Conservation (phyloP, 2,888 invertebrate species). For the Sisyra nigra region DNA sequence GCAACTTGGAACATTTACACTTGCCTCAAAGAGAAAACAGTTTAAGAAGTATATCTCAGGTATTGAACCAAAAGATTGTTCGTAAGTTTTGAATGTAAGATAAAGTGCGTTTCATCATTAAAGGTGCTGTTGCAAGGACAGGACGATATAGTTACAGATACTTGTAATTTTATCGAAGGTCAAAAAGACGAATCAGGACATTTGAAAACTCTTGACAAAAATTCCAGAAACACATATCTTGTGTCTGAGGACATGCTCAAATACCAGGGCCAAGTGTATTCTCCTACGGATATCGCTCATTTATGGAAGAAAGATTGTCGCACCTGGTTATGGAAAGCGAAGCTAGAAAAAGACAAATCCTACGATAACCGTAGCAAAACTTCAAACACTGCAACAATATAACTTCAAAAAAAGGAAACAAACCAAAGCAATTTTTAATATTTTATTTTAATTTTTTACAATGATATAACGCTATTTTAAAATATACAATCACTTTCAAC, state of each 20-base stretch:
- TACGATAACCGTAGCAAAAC: constrained; percentile 8
- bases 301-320: constrained; percentile 56
- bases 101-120: too few relatives aligned
- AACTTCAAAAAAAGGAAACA: background rate
- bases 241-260: constrained; percentile 35
- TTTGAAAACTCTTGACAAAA: constrained; percentile 18
- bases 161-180: too few relatives aligned
- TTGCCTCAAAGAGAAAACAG: too few relatives aligned
- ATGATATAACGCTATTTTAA: background rate
- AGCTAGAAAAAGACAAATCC: constrained; percentile 3
- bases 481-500: constrained; percentile 1
- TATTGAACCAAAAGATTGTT: too few relatives aligned
- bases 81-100: too few relatives aligned
- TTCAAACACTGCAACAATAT: constrained; percentile 2
- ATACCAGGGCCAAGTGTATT: constrained; percentile 37
- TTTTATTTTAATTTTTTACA: constrained; percentile 7
- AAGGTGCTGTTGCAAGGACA: too few relatives aligned
- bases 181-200: constrained; percentile 2
- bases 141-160: too few relatives aligned
- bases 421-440: background rate
- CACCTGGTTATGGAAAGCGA: constrained; percentile 42
- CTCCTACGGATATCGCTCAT: constrained; percentile 40
- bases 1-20: too few relatives aligned
- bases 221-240: constrained; percentile 21
- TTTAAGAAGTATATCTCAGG: too few relatives aligned